These are phyloP conservation scores for Pterobdella sp. DNA, from an alignment of 2,888 invertebrate species.

Conservation along the genomic window DNA sequence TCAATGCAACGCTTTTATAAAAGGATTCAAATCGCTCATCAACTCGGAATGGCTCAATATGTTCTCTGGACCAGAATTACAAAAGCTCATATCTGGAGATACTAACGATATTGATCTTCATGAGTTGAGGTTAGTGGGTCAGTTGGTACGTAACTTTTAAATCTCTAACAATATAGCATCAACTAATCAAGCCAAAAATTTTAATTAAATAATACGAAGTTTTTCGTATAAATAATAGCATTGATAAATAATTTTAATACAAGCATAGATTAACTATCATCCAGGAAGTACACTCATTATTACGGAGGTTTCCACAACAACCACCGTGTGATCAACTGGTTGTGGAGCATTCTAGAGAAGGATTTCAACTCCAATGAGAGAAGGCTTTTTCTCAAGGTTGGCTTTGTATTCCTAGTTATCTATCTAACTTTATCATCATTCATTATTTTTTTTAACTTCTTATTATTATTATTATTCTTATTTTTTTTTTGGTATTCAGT, in stretches of 20 bases:
- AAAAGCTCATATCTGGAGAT: slow-evolving; percentile 89
- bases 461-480: not conserved
- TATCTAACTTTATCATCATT: slow-evolving; percentile 7
- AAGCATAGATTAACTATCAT: too few species aligned
- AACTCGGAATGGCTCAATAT: slow-evolving; percentile 87
- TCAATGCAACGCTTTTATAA: slow-evolving; percentile 89
- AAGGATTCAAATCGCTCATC: slow-evolving; percentile 88
- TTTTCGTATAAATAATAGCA: too few species aligned
- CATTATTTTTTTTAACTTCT: not conserved
- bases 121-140: slow-evolving; percentile 49
- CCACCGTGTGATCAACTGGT: slow-evolving; percentile 92
- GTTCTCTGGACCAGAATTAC: slow-evolving; percentile 90
- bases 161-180: too few species aligned
- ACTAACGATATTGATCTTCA: slow-evolving; percentile 78
- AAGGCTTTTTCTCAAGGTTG: slow-evolving; percentile 62
- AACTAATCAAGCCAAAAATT: too few species aligned
- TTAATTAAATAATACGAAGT: too few species aligned
- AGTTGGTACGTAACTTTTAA: too few species aligned
- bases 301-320: slow-evolving; percentile 98
- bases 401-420: not conserved
- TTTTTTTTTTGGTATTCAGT: slow-evolving; percentile 42
- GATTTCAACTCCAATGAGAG: slow-evolving; percentile 88
- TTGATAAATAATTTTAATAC: too few species aligned
- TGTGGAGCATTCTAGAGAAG: slow-evolving; percentile 92
- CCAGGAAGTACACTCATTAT: slow-evolving; percentile 75